Base-by-base conservation (phyloP, 2,888 invertebrate genomes). In the Oligia latruncula region DNA sequence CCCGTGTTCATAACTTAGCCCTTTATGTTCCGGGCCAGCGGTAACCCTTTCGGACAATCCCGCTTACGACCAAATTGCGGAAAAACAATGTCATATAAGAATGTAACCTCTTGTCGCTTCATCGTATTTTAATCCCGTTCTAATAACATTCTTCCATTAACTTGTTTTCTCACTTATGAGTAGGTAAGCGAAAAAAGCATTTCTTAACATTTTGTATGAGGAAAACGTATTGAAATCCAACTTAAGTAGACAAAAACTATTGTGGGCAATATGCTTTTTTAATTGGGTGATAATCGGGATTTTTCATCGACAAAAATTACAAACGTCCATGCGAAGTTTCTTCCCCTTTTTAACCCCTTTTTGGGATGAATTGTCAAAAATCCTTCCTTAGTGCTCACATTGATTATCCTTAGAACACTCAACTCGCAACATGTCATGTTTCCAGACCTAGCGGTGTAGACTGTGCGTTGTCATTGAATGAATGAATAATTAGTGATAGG, bases 111-210 rank as follows among this genome's bases (percentile, higher is more conserved):
- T 78, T 81, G 65, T 60, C 72, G 82, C 85, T 81, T 80, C 78
- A 86, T 82, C 66, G 79, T 75, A 81, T 82, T 83, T 83, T 83
- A 86, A 89, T 87, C 77, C 78, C 75, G 80, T 74, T 84, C 68
- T 81, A 60, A 82, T 77, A 82, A 79, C 71, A 83, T 83, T 78
- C 75, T 75, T 49, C 65, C 20, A 68, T 4, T 40, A 4, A 40
- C 35, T 73, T 52, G n/a, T 64, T 72, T 46, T 58, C 49, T 58
- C 5, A 20, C 43, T 29, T 60, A 62, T 3, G 3, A n/a, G 4
- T 49, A n/a, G 49, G n/a, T n/a, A n/a, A n/a, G 52, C 20, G 3
- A 40, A 13, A 68, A 35, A 68, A 58, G 20, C 20, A 35, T 70
- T 52, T 49, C 6, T 20, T 68, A 29, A 67, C n/a, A 67, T 23